Conservation (phyloP, 2,888 invertebrate genomes). For the Dasysyrphus tricinctus region DNA sequence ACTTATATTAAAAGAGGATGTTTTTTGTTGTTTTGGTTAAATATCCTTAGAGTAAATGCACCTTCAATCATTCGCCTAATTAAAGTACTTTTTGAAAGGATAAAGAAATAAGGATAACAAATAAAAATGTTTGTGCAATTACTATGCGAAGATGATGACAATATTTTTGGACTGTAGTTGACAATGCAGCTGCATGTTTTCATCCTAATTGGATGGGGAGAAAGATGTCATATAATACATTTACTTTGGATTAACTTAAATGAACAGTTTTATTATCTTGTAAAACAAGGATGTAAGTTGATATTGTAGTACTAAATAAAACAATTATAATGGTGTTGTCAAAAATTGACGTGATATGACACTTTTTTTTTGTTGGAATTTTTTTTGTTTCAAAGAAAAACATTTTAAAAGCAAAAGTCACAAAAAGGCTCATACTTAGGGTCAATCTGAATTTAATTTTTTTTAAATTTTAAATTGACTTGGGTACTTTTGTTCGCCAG, state of each 20-base stretch:
- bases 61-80: slow-evolving; percentile 74
- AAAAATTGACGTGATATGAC: slow-evolving; percentile 56
- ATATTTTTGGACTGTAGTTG: slow-evolving; percentile 27
- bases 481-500: no score
- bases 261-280: slow-evolving; percentile 59
- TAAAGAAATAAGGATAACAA: slow-evolving; percentile 11
- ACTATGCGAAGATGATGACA: slow-evolving; percentile 46
- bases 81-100: slow-evolving; percentile 58
- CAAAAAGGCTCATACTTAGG: not conserved
- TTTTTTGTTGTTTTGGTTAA: slow-evolving; percentile 3
- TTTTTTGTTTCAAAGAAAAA: not conserved
- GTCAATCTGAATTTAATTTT: not conserved
- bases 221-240: slow-evolving; percentile 30
- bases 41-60: slow-evolving; percentile 59
- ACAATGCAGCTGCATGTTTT: slow-evolving; percentile 68
- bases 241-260: slow-evolving; percentile 28
- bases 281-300: slow-evolving; percentile 63
- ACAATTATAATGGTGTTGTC: slow-evolving; percentile 54
- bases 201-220: slow-evolving; percentile 55
- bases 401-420: not conserved
- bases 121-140: slow-evolving; percentile 48
- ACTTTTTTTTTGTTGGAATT: not conserved
- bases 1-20: slow-evolving; percentile 11
- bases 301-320: slow-evolving; percentile 52
- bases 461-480: no score